Evolutionary conservation across 2,888 invertebrate genomes (phyloP), one percentile per base, ranked within the genome.

Genomic region (Spilosoma lubricipeda): DNA sequence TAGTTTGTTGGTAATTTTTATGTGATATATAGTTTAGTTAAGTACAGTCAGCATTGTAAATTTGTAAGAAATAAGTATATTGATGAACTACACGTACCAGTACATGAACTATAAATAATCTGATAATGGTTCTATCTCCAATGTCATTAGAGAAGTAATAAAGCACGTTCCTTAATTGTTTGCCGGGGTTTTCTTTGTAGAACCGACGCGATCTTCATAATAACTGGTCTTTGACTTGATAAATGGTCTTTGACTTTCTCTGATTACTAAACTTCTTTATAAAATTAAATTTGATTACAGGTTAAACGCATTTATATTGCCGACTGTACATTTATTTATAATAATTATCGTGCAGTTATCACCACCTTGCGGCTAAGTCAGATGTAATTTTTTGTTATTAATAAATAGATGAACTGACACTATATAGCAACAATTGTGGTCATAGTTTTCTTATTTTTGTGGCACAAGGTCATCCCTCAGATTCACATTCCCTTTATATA

Each of bases 21-120:
- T 93, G 93, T 93, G 93, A 93, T 93, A 93, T 89, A 78, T 92
- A 92, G 90, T 77, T 70, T 79, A 85, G 75, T 82, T 70, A 36
- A 77, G 73, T 70, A 75, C 67, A 73, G 74, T 73, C 76, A 73
- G 75, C 72, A 67, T 3, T 72, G 67, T 77, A 73, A 71, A 69
- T 75, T 33, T 67, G 30, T 71, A 33, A 30, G 1, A 45, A 67
- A 27, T 33, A 45, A 48, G 48, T 48, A 20, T 45, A 45, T 18
- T 45, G 45, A 45, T 45, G 15, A 18, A 48, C 48, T 5, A 48
- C 18, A 48, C 20, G 18, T 23, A 23, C 52, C 8, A 23, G n/a
- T 27, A 2, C 11, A 59, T 59, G 15, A 27, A 56, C 52, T 56
- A 23, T 23, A 52, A 11, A 59, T 56, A 56, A 56, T 56, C 56